A percentile compares a stretch with the other conserved stretches of the same genome.
Conservation (phyloP, 2,888 invertebrate genomes). For the Plagodis pulveraria region DNA sequence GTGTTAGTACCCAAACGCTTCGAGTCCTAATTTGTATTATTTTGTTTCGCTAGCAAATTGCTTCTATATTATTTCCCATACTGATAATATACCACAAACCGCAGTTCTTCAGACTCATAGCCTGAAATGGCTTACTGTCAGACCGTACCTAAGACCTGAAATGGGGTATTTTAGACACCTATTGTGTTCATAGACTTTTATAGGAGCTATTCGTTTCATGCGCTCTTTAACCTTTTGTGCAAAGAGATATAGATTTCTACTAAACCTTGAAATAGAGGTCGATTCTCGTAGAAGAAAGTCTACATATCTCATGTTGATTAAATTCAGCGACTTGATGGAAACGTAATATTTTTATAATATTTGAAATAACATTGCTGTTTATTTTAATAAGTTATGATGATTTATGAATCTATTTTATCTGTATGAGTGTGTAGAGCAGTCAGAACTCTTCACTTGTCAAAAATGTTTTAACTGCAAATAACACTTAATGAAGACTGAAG, state of each 20-base stretch:
- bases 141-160: conserved; percentile 12
- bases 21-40: too few species aligned
- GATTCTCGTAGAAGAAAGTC: background rate
- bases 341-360: too few species aligned
- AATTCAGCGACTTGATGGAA: too few species aligned
- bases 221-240: conserved; percentile 16
- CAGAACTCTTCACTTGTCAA: too few species aligned
- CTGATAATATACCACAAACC: conserved; percentile 2
- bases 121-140: conserved; percentile 20
- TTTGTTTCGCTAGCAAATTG: background rate
- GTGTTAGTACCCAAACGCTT: too few species aligned
- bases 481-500: too few species aligned
- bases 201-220: conserved; percentile 15
- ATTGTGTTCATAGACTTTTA: conserved; percentile 21
- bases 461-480: too few species aligned
- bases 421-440: too few species aligned
- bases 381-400: too few species aligned
- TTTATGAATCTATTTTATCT: too few species aligned
- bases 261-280: background rate
- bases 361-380: too few species aligned
- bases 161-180: conserved; percentile 9
- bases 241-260: background rate
- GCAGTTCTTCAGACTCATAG: conserved; percentile 12
- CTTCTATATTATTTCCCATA: conserved; percentile 3
- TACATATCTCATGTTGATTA: too few species aligned